phyloP scores from a whole-genome alignment of 1,140 invertebrate genomes.

The Drosophila burlai region DNA sequence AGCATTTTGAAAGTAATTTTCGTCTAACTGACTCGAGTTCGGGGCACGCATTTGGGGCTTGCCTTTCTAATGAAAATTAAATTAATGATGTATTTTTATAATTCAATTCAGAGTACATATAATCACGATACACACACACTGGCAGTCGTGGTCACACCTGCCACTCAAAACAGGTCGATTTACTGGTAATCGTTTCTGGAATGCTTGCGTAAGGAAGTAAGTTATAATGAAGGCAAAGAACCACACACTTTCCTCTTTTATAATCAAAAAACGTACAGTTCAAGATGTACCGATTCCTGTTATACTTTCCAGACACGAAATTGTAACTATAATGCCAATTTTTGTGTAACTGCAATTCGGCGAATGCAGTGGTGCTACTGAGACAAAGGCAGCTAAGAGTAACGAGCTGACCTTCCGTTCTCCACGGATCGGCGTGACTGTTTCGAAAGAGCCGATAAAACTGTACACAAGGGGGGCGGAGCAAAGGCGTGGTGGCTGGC shows the following conservation, averaged over 20 bases:
- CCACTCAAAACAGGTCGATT: conserved; percentile 6
- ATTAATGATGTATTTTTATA: conserved; percentile 42
- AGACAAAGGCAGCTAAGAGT: conserved; percentile 21
- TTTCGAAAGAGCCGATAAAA: conserved; percentile 56
- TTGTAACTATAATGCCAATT: background rate
- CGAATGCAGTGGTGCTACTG: conserved; percentile 16
- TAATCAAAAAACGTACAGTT: background rate
- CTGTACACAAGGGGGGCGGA: conserved; percentile 10
- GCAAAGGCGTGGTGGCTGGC: conserved; percentile 9
- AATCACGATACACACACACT: background rate
- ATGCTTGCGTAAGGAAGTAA: conserved; percentile 8
- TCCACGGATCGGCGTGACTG: conserved; percentile 53
- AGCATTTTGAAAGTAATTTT: conserved; percentile 53
- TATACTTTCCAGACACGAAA: background rate
- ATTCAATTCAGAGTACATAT: conserved; percentile 1
- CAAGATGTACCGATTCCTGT: too few relatives aligned
- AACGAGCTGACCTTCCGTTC: conserved; percentile 71
- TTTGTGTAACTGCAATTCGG: conserved; percentile 11
- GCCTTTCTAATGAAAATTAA: conserved; percentile 57
- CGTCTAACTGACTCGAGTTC: conserved; percentile 20
- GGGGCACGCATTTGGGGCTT: conserved; percentile 26
- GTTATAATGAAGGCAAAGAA: background rate
- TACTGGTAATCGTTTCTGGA: background rate
- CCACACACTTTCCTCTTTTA: background rate
- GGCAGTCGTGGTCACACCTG: conserved; percentile 7